Conservation (phyloP, 2,113 vertebrate species). For the Campylomormyrus tamandua region DNA sequence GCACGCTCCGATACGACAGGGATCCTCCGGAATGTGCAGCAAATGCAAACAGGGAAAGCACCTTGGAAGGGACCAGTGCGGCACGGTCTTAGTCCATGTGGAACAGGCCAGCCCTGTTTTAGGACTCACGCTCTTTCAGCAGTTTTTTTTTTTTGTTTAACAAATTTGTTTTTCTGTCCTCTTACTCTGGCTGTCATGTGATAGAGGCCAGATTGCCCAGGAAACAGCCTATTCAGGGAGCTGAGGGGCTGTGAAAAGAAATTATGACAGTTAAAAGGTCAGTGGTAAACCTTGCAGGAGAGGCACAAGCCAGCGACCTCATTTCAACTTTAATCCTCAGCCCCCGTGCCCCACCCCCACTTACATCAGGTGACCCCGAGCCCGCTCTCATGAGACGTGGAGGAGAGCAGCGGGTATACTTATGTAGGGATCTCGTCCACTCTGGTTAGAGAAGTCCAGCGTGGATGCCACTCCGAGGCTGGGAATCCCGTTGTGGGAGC, state of each 20-base stretch:
- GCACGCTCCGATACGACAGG: not conserved
- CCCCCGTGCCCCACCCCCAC: not conserved
- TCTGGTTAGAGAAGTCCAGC: not conserved
- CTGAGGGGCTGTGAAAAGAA: slow-evolving; percentile 51
- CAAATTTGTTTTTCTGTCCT: not conserved
- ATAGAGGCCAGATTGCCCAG: slow-evolving; percentile 17
- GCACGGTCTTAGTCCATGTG: not conserved
- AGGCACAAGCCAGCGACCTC: slow-evolving; percentile 60
- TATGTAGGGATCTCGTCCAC: slow-evolving; percentile 34
- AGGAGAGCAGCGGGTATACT: slow-evolving; percentile 29
- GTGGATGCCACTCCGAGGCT: not conserved
- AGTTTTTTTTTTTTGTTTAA: slow-evolving; percentile 3
- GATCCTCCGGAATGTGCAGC: not conserved
- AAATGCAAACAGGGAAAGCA: not conserved
- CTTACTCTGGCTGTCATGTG: slow-evolving; percentile 6
- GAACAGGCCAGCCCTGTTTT: not conserved
- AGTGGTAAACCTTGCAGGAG: slow-evolving; percentile 47
- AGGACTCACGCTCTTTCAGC: not conserved
- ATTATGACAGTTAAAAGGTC: slow-evolving; percentile 60
- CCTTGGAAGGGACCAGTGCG: not conserved
- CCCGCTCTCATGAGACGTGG: slow-evolving; percentile 18
- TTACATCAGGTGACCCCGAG: slow-evolving; percentile 51
- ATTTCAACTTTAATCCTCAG: slow-evolving; percentile 68
- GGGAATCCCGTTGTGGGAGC: not conserved
- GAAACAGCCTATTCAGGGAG: slow-evolving; percentile 31